These are phyloP conservation scores for Acrobasis repandana DNA, from an alignment of 2,888 invertebrate genomes.

Conservation along the genomic window DNA sequence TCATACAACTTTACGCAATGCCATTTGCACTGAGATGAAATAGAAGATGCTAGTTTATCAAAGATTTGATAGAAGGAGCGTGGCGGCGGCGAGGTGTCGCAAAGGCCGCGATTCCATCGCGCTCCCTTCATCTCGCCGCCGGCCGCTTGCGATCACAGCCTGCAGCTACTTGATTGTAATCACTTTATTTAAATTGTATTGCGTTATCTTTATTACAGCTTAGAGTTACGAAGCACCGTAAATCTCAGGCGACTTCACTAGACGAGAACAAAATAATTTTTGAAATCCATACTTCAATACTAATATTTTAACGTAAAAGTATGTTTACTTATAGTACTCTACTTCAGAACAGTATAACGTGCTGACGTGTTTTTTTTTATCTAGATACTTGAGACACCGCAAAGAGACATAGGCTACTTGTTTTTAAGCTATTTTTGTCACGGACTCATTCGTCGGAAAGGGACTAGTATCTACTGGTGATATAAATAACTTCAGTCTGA, in stretches of 20 bases:
- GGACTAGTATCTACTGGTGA: too few species aligned
- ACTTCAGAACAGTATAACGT: too few species aligned
- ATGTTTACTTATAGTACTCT: too few species aligned
- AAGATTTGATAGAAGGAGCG: constrained; percentile 68
- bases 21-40: constrained; percentile 57
- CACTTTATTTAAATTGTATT: constrained; percentile 61
- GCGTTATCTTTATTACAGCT: constrained; percentile 53
- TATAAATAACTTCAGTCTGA: too few species aligned
- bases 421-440: too few species aligned
- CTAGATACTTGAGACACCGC: too few species aligned
- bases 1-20: background rate
- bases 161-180: constrained; percentile 59
- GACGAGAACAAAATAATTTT: constrained; percentile 22
- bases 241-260: constrained; percentile 25
- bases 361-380: too few species aligned
- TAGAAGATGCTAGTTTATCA: constrained; percentile 71
- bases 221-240: constrained; percentile 30
- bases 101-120: constrained; percentile 67
- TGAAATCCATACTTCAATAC: constrained; percentile 4
- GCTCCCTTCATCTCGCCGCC: constrained; percentile 71
- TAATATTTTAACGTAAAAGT: too few species aligned
- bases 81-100: constrained; percentile 64
- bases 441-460: too few species aligned
- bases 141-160: constrained; percentile 43
- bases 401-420: too few species aligned